Conservation (phyloP, 2,888 invertebrate genomes). For the Ormyrus nitidulus region DNA sequence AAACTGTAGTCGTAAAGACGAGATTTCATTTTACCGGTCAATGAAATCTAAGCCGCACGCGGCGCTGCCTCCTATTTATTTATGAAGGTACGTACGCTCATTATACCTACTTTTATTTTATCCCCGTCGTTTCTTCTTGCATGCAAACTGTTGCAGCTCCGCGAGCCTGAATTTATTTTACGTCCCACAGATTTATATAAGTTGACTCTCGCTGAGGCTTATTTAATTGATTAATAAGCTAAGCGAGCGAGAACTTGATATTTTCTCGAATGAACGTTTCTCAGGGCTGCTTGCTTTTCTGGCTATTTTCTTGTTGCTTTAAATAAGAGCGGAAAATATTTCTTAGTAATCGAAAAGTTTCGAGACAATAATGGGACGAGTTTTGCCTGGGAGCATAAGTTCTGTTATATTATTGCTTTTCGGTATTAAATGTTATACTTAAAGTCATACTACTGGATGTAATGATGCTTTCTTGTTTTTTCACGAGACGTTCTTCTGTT, state of each 20-base stretch:
- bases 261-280: not conserved
- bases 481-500: not conserved
- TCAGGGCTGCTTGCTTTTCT: too few species aligned
- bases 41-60: slow-evolving; percentile 4
- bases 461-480: not conserved
- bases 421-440: slow-evolving; percentile 8
- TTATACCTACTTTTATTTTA: slow-evolving; percentile 13
- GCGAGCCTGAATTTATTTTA: slow-evolving; percentile 20
- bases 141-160: not conserved
- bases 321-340: slow-evolving; percentile 13
- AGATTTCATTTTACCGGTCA: slow-evolving; percentile 9
- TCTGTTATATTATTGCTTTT: not conserved
- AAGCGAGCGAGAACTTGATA: not conserved
- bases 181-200: slow-evolving; percentile 17
- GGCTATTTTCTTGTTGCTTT: not conserved
- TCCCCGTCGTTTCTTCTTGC: not conserved
- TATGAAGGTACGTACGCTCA: not conserved
- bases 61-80: not conserved
- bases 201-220: slow-evolving; percentile 8
- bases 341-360: slow-evolving; percentile 34
- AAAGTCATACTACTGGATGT: not conserved
- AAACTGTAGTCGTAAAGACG: not conserved
- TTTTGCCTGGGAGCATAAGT: slow-evolving; percentile 5
- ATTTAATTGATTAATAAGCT: slow-evolving; percentile 43
- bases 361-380: slow-evolving; percentile 19